Conservation (phyloP, 1,140 invertebrate species). For the Aphaenogaster floridana region DNA sequence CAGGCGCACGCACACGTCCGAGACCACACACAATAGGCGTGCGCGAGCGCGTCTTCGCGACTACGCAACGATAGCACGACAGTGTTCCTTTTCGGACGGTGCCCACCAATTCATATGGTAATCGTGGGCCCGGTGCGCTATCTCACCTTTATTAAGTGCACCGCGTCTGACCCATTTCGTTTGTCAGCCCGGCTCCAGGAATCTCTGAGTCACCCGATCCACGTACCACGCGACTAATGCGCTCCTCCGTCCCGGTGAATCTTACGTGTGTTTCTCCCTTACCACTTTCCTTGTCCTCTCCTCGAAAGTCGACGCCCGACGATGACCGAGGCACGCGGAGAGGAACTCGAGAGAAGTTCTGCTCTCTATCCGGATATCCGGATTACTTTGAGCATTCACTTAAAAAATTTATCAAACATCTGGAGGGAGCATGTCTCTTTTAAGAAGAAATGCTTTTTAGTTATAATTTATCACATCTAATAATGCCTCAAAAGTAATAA, state of each 20-base stretch:
- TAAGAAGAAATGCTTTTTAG: neutral
- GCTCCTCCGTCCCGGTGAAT: neutral
- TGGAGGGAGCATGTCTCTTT: neutral
- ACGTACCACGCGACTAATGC: constrained; percentile 55
- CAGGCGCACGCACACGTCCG: constrained; percentile 65
- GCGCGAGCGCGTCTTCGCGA: constrained; percentile 30
- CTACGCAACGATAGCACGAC: constrained; percentile 51
- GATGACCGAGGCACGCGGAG: constrained; percentile 3
- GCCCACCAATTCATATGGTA: constrained; percentile 81
- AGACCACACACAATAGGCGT: constrained; percentile 76
- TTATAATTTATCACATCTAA: neutral
- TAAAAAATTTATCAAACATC: neutral
- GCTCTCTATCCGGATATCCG: constrained; percentile 43
- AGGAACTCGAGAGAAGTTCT: constrained; percentile 8
- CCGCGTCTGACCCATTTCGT: constrained; percentile 77
- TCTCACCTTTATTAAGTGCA: constrained; percentile 78
- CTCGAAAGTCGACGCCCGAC: constrained; percentile 41
- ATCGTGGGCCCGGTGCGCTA: constrained; percentile 72
- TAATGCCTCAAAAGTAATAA: neutral
- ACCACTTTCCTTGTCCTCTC: constrained; percentile 11
- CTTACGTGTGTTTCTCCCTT: neutral
- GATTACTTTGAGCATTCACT: constrained; percentile 15
- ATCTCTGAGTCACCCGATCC: constrained; percentile 75
- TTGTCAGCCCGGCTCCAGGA: constrained; percentile 74
- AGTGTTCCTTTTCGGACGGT: constrained; percentile 72